Conservation (phyloP, 2,113 vertebrate species). For the Glareola pratincola region DNA sequence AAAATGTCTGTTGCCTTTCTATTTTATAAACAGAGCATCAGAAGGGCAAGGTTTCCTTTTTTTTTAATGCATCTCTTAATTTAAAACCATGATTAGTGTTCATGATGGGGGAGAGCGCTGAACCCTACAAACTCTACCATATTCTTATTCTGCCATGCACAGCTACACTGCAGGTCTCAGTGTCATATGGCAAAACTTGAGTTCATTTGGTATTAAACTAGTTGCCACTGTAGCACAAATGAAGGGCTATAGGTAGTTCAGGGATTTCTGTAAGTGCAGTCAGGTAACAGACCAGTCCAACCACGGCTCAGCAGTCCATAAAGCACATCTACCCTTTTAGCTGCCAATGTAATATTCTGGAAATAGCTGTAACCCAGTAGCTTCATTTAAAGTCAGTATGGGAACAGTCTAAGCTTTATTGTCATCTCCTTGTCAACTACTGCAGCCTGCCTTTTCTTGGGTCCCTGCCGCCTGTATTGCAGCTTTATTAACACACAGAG, state of each 20-base stretch:
- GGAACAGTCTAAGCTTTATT: neutral
- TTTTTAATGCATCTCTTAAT: neutral
- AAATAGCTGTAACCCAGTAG: neutral
- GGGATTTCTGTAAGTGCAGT: neutral
- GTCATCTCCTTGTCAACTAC: neutral
- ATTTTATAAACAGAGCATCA: neutral
- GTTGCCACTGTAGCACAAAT: neutral
- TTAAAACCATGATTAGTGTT: neutral
- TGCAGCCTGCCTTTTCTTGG: neutral
- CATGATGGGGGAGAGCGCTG: neutral
- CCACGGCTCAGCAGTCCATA: neutral
- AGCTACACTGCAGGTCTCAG: neutral
- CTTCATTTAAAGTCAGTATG: neutral
- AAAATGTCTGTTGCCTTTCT: neutral
- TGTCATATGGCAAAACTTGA: neutral
- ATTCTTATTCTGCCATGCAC: neutral
- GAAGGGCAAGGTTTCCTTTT: neutral
- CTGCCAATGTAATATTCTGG: neutral
- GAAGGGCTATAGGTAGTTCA: neutral
- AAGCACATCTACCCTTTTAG: neutral
- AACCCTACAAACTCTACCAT: neutral
- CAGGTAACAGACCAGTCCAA: neutral
- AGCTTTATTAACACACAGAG: neutral
- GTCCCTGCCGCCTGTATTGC: neutral
- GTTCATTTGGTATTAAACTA: neutral